Base-by-base conservation (phyloP, 2,888 invertebrate genomes). In the Acleris laterana region DNA sequence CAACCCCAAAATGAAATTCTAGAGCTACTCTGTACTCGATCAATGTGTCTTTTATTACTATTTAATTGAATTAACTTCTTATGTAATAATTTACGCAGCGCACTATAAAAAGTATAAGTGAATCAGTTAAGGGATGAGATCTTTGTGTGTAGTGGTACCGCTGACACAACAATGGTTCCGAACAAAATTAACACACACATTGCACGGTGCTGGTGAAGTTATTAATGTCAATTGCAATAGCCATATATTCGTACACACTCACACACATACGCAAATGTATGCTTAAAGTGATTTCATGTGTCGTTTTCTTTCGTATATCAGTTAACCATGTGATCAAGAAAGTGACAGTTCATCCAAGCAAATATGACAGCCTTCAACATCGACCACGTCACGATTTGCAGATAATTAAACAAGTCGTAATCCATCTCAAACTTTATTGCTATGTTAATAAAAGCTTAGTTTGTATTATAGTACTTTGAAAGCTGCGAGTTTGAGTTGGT, bases 281-380 rank as follows among this genome's bases (percentile, higher is more conserved):
- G 80, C 81, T 81, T 82, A 80, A 71, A 73, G 77, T 38, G 38
- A 38, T 13, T 73, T 71, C 66, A 68, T 72, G 66, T 69, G 74
- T 74, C 72, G 70, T 76, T 80, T 82, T 73, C 74, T 63, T 74
- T 75, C 78, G 69, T 77, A 78, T 78, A 78, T 78, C 78, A 76
- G 75, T 68, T 73, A 60, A 46, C 48, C 48, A 75, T 67, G 72
- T 69, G 75, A 72, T 75, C 76, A 69, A 72, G 77, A 82, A 82
- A 81, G 80, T 77, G 80, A 82, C 80, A 78, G 77, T 74, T 71
- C 71, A 73, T 69, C 69, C 72, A 69, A 72, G 68, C 69, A 74
- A 75, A 76, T 75, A 72, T 73, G 78, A 77, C 77, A 75, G 72
- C 69, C 68, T 68, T 60, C 60, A 62, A 32, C 46, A 52, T 46